Conservation (phyloP, 2,888 invertebrate species). For the Coleophora deauratella region DNA sequence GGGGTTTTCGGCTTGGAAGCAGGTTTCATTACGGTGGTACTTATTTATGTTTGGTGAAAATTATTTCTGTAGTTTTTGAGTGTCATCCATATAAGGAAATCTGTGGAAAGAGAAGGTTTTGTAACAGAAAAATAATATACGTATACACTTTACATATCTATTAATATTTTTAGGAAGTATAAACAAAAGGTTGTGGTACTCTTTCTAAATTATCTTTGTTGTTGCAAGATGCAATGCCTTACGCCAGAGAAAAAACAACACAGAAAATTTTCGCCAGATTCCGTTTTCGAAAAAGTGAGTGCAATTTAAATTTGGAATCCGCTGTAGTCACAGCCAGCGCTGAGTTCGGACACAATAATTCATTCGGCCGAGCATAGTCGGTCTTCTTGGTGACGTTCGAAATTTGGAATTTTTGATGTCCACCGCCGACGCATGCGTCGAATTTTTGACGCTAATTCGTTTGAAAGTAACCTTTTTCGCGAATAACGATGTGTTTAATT, state of each 20-base stretch:
- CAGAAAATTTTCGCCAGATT: constrained; percentile 1
- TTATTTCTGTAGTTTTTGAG: too few species aligned
- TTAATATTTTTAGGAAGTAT: too few species aligned
- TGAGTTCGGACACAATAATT: constrained; percentile 15
- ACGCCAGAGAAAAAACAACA: neutral
- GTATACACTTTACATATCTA: too few species aligned
- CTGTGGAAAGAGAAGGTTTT: too few species aligned
- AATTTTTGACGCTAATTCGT: constrained; percentile 45
- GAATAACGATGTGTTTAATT: constrained; percentile 10
- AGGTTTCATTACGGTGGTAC: too few species aligned
- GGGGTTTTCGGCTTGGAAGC: too few species aligned
- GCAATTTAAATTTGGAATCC: constrained; percentile 21
- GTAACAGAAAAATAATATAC: too few species aligned
- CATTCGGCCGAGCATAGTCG: constrained; percentile 28
- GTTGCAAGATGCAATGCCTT: too few species aligned
- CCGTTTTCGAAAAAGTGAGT: constrained; percentile 16
- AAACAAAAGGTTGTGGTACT: too few species aligned
- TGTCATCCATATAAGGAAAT: too few species aligned
- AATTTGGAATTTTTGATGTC: constrained; percentile 40
- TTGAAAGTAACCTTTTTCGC: constrained; percentile 35
- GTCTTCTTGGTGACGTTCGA: constrained; percentile 26
- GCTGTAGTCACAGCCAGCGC: constrained; percentile 7
- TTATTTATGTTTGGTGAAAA: too few species aligned
- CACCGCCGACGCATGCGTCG: constrained; percentile 32
- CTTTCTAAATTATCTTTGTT: too few species aligned